Base-by-base conservation (phyloP, 2,797 vertebrate genomes). In the Bovichtus variegatus region DNA sequence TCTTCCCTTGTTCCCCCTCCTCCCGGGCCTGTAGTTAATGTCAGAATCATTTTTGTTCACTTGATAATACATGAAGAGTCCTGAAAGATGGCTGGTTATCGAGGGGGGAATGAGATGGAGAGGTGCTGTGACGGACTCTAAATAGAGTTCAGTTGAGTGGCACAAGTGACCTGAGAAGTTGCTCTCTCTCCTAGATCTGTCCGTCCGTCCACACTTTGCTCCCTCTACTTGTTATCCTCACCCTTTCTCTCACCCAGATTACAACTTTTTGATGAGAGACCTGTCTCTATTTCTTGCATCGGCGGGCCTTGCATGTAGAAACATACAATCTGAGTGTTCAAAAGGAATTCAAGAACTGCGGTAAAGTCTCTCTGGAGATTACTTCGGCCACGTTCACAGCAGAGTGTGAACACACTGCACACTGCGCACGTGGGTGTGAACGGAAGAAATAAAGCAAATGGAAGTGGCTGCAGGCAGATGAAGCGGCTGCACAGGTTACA, bases 31-130 rank as follows among this genome's bases (percentile, higher is more conserved):
- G 27, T 31, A 9, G 43, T 76, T 72, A 34, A 74, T 46, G 27
- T 47, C 1, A 0, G 12, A 60, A 69, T 77, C 7, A 50, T 76
- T 74, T 34, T 49, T n/a, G 31, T 58, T 31, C 44, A 62, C 65
- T 81, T 71, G 49, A 81, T 77, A 78, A 63, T 25, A 41, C 69
- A 81, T 46, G 71, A 70, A 44, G 75, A 59, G 44, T 68, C 50
- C 29, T 29, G 46, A 60, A 71, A 64, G 69, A 76, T 21, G 40
- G 44, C 31, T 62, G 58, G 2, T 76, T 60, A 65, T 78, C 68
- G 47, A 29, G 19, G 31, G 31, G 6, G 43, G 67, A 71, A 73
- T 68, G 68, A 74, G 78, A 72, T 34, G 23, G 74, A 80, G 54
- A 54, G 47, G 54, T 40, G 19, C 61, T 69, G 68, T 76, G 71